A percentile compares a stretch with the other conserved stretches of the same genome.
Conservation (phyloP, 2,113 vertebrate genomes). For the Hystrix brachyura region DNA sequence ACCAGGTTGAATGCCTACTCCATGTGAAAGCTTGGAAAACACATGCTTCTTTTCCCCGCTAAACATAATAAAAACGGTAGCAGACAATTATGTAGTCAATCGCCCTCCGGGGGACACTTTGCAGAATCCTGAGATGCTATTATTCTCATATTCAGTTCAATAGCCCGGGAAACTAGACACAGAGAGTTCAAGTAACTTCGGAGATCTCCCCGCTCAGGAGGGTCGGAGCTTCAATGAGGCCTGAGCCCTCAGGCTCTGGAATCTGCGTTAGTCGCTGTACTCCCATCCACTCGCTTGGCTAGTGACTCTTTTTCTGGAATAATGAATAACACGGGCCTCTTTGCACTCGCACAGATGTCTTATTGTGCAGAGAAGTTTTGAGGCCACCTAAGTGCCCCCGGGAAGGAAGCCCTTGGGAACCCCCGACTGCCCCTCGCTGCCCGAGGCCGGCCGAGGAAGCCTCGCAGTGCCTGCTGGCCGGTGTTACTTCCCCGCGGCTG, state of each 20-base stretch:
- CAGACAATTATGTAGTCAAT: neutral
- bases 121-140: neutral
- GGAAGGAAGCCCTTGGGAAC: neutral
- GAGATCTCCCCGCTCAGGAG: neutral
- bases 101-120: neutral
- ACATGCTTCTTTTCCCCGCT: neutral
- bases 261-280: neutral
- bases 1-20: neutral
- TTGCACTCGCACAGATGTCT: neutral
- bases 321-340: neutral
- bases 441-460: too few species aligned
- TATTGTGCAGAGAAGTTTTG: neutral
- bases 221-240: neutral
- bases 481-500: constrained; percentile 50
- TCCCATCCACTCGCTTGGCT: neutral
- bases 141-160: neutral
- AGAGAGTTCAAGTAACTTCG: neutral
- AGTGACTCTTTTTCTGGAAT: neutral
- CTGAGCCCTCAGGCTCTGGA: neutral
- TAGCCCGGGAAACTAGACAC: neutral
- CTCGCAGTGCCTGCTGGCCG: too few species aligned
- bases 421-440: neutral
- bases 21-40: neutral
- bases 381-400: neutral
- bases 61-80: neutral